Evolutionary conservation across 2,113 vertebrate species (phyloP).

Genomic region (Accipiter virgatus): DNA sequence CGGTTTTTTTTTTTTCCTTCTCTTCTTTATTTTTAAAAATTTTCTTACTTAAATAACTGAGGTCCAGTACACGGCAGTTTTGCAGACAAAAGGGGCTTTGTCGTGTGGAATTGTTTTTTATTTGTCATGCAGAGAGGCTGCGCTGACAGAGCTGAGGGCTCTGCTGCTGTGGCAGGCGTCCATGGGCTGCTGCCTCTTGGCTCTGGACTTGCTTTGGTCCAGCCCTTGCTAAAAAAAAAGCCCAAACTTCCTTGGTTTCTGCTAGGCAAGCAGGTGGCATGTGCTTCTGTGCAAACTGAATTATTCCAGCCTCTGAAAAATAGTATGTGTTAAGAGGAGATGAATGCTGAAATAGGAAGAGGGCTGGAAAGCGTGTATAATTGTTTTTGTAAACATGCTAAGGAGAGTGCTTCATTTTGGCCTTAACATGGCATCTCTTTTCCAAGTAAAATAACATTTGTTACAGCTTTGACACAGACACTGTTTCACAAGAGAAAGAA

Average conservation of each 20-base stretch:
- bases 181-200: neutral
- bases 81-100: conserved; percentile 40
- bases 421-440: neutral
- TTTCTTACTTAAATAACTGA: neutral
- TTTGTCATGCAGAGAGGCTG: conserved; percentile 27
- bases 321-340: neutral
- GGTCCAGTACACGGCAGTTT: neutral
- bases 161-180: neutral
- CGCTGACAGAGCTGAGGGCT: neutral
- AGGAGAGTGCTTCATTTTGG: neutral
- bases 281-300: neutral
- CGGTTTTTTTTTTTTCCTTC: neutral
- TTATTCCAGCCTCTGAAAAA: neutral
- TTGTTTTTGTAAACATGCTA: neutral
- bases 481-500: neutral
- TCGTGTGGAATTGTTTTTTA: conserved; percentile 7
- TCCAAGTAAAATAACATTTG: neutral
- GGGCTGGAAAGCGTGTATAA: neutral
- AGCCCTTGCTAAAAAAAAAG: neutral
- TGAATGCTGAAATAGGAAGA: neutral
- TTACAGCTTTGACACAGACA: neutral
- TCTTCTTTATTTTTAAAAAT: neutral
- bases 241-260: neutral
- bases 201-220: neutral
- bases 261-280: neutral